Conservation (phyloP, 2,888 invertebrate genomes). For the Paralinhomoeus sp. region DNA sequence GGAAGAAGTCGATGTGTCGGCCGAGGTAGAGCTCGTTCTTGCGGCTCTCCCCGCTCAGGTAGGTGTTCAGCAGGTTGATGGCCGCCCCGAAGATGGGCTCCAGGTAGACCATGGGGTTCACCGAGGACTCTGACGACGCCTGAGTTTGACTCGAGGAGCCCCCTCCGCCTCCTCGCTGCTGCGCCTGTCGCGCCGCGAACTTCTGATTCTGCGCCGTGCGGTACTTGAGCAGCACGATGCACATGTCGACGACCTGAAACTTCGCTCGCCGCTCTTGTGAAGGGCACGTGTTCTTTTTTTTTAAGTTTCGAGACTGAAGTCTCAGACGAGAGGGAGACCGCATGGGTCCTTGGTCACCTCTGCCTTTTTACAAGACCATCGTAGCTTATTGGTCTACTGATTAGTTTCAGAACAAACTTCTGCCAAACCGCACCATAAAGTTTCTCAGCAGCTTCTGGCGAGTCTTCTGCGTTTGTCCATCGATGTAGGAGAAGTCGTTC, state of each 20-base stretch:
- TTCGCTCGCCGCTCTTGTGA: too few relatives aligned
- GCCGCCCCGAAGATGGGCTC: neutral
- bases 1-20: constrained; percentile 28
- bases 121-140: neutral
- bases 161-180: too few relatives aligned
- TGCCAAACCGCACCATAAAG: constrained; percentile 20
- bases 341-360: too few relatives aligned
- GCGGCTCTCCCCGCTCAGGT: constrained; percentile 25
- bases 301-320: too few relatives aligned
- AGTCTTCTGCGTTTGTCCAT: constrained; percentile 23
- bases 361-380: too few relatives aligned
- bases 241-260: constrained; percentile 25
- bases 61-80: constrained; percentile 24
- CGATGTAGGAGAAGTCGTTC: constrained; percentile 22
- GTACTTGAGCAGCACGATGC: constrained; percentile 20
- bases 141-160: too few relatives aligned
- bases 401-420: too few relatives aligned
- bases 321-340: too few relatives aligned
- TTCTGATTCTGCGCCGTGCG: constrained; percentile 23
- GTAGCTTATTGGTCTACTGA: too few relatives aligned
- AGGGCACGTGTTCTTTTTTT: too few relatives aligned
- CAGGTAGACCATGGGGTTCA: neutral
- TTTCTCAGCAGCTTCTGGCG: constrained; percentile 27
- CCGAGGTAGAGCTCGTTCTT: constrained; percentile 28
- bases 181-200: constrained; percentile 9